phyloP scores from a whole-genome alignment of 2,113 vertebrate genomes.

The Pholis gunnellus region DNA sequence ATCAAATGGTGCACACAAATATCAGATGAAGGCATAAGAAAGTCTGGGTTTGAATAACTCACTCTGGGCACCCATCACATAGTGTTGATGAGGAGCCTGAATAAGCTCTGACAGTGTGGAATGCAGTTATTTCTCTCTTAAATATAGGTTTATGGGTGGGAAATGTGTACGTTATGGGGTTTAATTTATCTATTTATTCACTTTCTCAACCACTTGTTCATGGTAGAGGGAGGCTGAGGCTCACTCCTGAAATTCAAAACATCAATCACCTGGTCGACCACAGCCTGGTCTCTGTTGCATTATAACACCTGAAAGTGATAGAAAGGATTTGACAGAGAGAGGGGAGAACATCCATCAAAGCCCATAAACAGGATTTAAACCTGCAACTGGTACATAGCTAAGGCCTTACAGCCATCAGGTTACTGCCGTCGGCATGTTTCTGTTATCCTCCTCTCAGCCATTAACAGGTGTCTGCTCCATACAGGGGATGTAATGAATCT shows the following conservation, averaged over 20 bases:
- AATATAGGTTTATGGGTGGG: not conserved
- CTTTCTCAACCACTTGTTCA: constrained; percentile 6
- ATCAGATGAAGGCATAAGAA: not conserved
- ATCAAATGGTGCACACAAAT: not conserved
- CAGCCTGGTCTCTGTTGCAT: constrained; percentile 19
- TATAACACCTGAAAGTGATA: constrained; percentile 34
- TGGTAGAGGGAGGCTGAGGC: not conserved
- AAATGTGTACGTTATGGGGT: not conserved
- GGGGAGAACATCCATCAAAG: constrained; percentile 51
- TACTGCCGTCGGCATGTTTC: constrained; percentile 35
- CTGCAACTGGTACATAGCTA: constrained; percentile 17
- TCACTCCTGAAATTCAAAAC: constrained; percentile 11
- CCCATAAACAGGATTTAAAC: constrained; percentile 51
- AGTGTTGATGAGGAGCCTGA: not conserved
- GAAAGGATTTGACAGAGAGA: constrained; percentile 34
- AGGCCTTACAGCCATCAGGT: constrained; percentile 28
- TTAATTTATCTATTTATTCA: constrained; percentile 4
- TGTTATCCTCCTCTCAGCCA: constrained; percentile 48
- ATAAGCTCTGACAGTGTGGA: not conserved
- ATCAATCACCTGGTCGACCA: constrained; percentile 29
- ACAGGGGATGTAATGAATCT: constrained; percentile 14
- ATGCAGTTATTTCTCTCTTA: not conserved
- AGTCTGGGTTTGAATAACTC: not conserved
- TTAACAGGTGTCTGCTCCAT: constrained; percentile 31
- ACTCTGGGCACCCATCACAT: not conserved